Evolutionary conservation across 1,140 invertebrate genomes (phyloP).

Genomic region (Ruditapes philippinarum): DNA sequence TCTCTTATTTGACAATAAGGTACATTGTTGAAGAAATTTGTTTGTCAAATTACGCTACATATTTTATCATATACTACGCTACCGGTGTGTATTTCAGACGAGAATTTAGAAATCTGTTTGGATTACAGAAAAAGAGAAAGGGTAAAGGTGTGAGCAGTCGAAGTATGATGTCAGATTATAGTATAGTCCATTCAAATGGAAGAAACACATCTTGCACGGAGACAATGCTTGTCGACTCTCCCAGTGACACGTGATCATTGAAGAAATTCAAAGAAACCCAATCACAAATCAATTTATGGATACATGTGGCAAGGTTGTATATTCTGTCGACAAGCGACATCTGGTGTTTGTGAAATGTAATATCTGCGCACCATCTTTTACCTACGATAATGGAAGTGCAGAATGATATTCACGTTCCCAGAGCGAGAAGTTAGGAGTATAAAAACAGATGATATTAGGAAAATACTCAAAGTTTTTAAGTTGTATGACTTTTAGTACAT

Average conservation of each 20-base stretch:
- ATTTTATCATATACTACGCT: conserved; percentile 85
- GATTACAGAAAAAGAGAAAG: conserved; percentile 48
- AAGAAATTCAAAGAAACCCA: too few relatives aligned
- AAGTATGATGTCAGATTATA: conserved; percentile 41
- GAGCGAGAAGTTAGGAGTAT: too few relatives aligned
- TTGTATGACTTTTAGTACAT: too few relatives aligned
- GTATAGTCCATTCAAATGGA: conserved; percentile 9
- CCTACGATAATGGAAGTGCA: too few relatives aligned
- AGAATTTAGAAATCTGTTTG: conserved; percentile 76
- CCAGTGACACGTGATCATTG: conserved; percentile 13
- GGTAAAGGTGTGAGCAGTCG: background rate
- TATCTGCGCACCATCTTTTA: too few relatives aligned
- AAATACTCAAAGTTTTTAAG: too few relatives aligned
- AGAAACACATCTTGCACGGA: conserved; percentile 38
- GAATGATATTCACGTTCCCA: too few relatives aligned
- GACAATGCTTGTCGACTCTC: conserved; percentile 38
- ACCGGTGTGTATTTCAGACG: conserved; percentile 83
- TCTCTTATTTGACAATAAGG: conserved; percentile 79
- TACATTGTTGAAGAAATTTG: conserved; percentile 83
- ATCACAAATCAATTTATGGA: too few relatives aligned
- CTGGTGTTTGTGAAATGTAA: too few relatives aligned
- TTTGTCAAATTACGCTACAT: conserved; percentile 85
- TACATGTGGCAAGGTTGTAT: too few relatives aligned
- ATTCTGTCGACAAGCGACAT: too few relatives aligned
- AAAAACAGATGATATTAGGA: too few relatives aligned